phyloP scores from a whole-genome alignment of 2,113 vertebrate species.

The Danio rerio region DNA sequence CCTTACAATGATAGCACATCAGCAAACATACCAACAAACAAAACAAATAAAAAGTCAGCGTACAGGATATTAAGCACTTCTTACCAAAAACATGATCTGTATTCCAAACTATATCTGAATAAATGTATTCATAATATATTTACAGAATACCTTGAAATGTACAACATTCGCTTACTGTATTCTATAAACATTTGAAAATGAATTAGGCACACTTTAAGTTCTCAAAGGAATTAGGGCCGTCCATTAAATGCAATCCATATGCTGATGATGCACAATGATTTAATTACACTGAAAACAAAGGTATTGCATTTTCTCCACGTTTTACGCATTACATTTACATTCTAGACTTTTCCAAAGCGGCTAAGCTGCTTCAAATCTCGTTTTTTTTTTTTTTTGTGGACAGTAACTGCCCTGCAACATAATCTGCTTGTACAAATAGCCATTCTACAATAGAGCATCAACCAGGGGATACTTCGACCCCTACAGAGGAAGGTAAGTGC shows the following conservation, averaged over 20 bases:
- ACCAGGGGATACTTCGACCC: constrained; percentile 31
- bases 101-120: constrained; percentile 75
- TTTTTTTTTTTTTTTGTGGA: constrained; percentile 32
- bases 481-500: constrained; percentile 4
- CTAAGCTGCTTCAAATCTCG: constrained; percentile 54
- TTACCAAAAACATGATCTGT: constrained; percentile 74
- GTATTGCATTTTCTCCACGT: constrained; percentile 43
- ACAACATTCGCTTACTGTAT: constrained; percentile 80
- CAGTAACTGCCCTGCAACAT: constrained; percentile 43
- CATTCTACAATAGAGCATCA: constrained; percentile 58
- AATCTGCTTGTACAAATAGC: constrained; percentile 53
- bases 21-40: constrained; percentile 42
- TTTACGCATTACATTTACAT: constrained; percentile 39
- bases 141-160: constrained; percentile 96
- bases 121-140: constrained; percentile 88
- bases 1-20: constrained; percentile 65
- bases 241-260: too few species aligned
- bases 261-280: constrained; percentile 7
- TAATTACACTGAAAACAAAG: constrained; percentile 49
- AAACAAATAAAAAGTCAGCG: constrained; percentile 51
- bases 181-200: constrained; percentile 87
- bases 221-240: too few species aligned
- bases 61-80: constrained; percentile 67
- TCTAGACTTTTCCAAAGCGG: constrained; percentile 42
- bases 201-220: constrained; percentile 82